Evolutionary conservation across 1,140 invertebrate genomes (phyloP).

Genomic region (Bradynema listronoti): DNA sequence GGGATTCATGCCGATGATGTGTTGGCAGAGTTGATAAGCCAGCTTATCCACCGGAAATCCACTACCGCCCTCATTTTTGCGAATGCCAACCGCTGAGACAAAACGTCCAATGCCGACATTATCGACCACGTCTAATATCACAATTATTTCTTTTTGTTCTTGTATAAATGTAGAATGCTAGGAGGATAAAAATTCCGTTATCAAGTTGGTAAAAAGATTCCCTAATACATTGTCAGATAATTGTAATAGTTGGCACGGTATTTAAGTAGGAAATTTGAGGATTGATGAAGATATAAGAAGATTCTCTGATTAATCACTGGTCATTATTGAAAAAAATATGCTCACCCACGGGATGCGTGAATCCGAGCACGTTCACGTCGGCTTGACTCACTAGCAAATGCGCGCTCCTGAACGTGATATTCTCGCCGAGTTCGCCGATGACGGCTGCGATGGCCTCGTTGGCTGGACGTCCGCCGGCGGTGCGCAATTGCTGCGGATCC

Average conservation of each 20-base stretch:
- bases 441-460: slow-evolving; percentile 44
- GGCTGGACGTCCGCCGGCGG: slow-evolving; percentile 30
- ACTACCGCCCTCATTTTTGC: slow-evolving; percentile 10
- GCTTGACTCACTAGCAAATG: slow-evolving; percentile 22
- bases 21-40: slow-evolving; percentile 51
- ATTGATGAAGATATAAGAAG: too few relatives aligned
- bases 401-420: slow-evolving; percentile 38
- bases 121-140: slow-evolving; percentile 37
- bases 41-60: slow-evolving; percentile 38
- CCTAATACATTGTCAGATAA: too few relatives aligned
- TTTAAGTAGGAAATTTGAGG: too few relatives aligned
- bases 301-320: too few relatives aligned
- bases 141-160: too few relatives aligned
- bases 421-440: slow-evolving; percentile 53
- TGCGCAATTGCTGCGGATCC: slow-evolving; percentile 8
- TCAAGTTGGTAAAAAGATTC: too few relatives aligned
- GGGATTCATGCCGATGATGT: slow-evolving; percentile 55
- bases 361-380: slow-evolving; percentile 29
- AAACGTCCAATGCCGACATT: slow-evolving; percentile 45
- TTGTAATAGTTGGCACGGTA: too few relatives aligned
- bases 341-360: slow-evolving; percentile 49
- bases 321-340: too few relatives aligned
- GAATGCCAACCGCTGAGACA: slow-evolving; percentile 41
- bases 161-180: too few relatives aligned
- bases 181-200: too few relatives aligned